Conservation (phyloP, 2,888 invertebrate genomes). For the Panzeria rudis region DNA sequence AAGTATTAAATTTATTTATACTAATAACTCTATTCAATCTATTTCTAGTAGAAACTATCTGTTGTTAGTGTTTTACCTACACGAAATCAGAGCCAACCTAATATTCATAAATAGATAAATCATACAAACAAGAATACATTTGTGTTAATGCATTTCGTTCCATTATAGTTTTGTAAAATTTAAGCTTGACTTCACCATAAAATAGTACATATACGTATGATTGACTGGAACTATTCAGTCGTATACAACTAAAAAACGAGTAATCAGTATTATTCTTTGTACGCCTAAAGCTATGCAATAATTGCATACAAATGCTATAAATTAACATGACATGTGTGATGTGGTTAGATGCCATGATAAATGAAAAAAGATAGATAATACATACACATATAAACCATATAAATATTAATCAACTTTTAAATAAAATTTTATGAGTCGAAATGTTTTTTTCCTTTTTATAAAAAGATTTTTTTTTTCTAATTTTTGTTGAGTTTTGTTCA, state of each 20-base stretch:
- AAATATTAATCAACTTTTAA: slow-evolving; percentile 35
- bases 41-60: too few relatives aligned
- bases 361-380: background rate
- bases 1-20: too few relatives aligned
- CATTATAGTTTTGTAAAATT: slow-evolving; percentile 11
- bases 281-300: slow-evolving; percentile 54
- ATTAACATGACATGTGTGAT: slow-evolving; percentile 14
- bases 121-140: background rate
- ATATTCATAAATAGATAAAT: background rate
- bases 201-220: background rate
- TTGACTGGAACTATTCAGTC: slow-evolving; percentile 31
- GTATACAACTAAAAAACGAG: background rate
- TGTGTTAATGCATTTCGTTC: slow-evolving; percentile 2
- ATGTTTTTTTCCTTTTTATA: background rate
- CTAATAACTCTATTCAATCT: too few relatives aligned
- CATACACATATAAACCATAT: background rate
- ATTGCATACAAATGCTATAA: slow-evolving; percentile 22
- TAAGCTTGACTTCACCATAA: slow-evolving; percentile 31
- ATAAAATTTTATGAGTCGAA: background rate
- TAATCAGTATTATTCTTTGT: slow-evolving; percentile 26
- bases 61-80: background rate
- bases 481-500: background rate
- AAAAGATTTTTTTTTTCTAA: background rate
- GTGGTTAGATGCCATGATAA: slow-evolving; percentile 11
- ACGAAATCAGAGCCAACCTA: background rate